Evolutionary conservation across 2,113 vertebrate genomes (phyloP), one percentile per base, ranked within the genome.

Genomic region (Desmodus rotundus): DNA sequence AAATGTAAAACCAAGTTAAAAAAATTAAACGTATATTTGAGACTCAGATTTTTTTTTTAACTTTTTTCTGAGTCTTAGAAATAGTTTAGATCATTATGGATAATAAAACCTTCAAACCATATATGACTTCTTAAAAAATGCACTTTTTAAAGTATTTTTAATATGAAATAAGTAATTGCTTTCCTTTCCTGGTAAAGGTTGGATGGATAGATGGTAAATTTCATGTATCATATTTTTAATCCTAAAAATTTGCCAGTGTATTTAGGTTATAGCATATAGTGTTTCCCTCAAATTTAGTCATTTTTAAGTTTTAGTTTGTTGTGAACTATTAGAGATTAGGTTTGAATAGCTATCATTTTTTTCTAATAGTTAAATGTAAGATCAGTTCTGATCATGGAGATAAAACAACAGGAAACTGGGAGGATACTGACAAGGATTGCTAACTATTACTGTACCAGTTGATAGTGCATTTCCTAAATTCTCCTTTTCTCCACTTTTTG

Each of bases 351-450:
- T 63, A 61, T 7, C 33, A 38, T 9, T 89, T 87, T 5, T 86
- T 45, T 92, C 0, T 93, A 77, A 92, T 36, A 45, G 36, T 91
- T 93, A 91, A 56, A 3, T 91, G 77, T 63, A 89, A 81, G 33
- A 15, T 96, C 28, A 83, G 43, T 96, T 94, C n/a, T 77, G 73
- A 84, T 96, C 50, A 94, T 50, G 63, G 96, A 94, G 38, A 52
- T 93, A 89, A 94, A 88, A 20, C 38, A 80, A 95, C 12, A 82
- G 74, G 76, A 54, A 82, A 63, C 52, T 52, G 45, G 86, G 36
- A 96, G 61, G 43, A 56, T 56, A 82, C 41, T 81, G 56, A 86
- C 19, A 85, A 45, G 31, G 38, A 56, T 88, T 45, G 22, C 36
- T 87, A 56, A 72, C 61, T 82, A 3, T 77, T 70, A 91, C 7